phyloP scores from a whole-genome alignment of 2,113 vertebrate genomes.

The Tachysurus vachellii region DNA sequence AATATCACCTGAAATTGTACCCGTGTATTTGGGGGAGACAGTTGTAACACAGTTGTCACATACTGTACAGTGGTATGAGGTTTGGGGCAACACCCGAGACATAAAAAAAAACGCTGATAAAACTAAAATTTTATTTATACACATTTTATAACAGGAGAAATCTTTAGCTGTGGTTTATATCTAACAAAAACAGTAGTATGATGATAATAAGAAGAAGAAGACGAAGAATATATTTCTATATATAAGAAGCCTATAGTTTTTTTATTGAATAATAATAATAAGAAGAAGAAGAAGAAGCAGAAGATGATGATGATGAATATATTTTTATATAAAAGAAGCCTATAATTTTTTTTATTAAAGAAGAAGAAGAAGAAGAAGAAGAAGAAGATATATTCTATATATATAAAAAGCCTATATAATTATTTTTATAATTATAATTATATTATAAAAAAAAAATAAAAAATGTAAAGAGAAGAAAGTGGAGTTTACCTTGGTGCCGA shows the following conservation, averaged over 20 bases:
- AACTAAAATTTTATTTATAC: not conserved
- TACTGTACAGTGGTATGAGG: not conserved
- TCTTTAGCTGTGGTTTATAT: not conserved
- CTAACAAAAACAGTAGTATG: not conserved
- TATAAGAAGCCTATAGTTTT: not conserved
- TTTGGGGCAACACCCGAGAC: not conserved
- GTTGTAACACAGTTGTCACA: not conserved
- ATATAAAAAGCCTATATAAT: not conserved
- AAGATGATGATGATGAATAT: too few species aligned
- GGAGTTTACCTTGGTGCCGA: constrained; percentile 84
- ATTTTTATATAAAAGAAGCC: too few species aligned
- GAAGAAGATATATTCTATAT: too few species aligned
- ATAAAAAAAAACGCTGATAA: not conserved
- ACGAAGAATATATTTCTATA: too few species aligned
- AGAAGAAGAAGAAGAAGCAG: too few species aligned
- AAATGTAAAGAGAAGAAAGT: not conserved
- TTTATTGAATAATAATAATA: not conserved
- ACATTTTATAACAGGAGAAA: not conserved
- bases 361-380: too few species aligned
- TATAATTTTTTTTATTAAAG: too few species aligned
- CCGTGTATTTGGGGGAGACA: not conserved
- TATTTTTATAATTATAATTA: not conserved
- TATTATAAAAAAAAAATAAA: not conserved
- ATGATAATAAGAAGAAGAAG: not conserved
- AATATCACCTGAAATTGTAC: not conserved